Base-by-base conservation (phyloP, 2,888 invertebrate species). In the Pardosa pseudoannulata region DNA sequence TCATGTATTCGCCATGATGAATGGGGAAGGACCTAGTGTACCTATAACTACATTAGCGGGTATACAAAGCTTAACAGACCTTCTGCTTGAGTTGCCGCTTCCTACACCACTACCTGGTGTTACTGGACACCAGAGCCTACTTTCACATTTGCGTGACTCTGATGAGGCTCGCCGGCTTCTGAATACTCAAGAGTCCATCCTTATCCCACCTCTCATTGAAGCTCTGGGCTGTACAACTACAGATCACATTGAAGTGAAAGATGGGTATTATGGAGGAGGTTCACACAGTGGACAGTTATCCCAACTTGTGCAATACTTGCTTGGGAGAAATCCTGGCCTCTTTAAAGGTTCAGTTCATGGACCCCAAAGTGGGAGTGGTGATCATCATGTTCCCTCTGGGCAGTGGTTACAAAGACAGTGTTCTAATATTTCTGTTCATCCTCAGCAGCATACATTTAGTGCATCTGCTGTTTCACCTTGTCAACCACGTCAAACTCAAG, bases 11-110 rank as follows among this genome's bases (percentile, higher is more conserved):
- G 36, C 39, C 79, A 88, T 85, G 82, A 88, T 87, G 88, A 88
- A 87, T 82, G 87, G 88, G 46, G 86, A 87, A 81, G 88, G 88
- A 76, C 88, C 88, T 46, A 88, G 88, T 79, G 88, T 88, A 39
- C 88, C 88, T 28, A 88, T 88, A 50, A 88, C 87, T 36, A 88
- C 88, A 31, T 72, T 88, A 75, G 88, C 88, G 41, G 88, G 87
- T 39, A 89, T 89, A 75, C 89, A 90, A 79, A 88, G 89, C 16
- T 74, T 90, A 62, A 89, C 89, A 62, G 89, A 90, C 50, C 82
- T 90, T n/a, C 79, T 90, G 23, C 64, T 86, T 11, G 90, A 90
- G 64, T 80, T 90, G 39, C 89, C 89, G 7, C 79, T 90, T 65
- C 90, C 90, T 67, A 87, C 82, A n/a, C 87, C 88, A 29, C 36